Conservation (phyloP, 2,797 vertebrate species). For the Sebastes aleutianus region DNA sequence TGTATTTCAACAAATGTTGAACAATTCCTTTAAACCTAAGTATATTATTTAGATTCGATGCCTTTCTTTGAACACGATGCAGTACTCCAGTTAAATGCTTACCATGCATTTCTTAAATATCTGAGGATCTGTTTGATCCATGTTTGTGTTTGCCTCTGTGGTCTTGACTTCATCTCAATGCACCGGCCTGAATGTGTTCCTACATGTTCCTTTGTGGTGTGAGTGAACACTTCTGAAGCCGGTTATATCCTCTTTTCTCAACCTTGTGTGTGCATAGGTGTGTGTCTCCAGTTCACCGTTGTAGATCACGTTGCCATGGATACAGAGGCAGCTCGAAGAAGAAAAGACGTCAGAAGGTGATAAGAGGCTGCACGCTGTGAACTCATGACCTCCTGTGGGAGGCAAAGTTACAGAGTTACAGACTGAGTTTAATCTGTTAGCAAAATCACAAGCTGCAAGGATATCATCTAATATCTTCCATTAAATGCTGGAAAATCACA, state of each 20-base stretch:
- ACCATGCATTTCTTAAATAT: background rate
- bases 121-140: constrained; percentile 29
- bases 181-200: constrained; percentile 30
- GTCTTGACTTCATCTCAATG: background rate
- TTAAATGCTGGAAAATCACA: constrained; percentile 39
- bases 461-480: constrained; percentile 32
- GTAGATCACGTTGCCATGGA: constrained; percentile 14
- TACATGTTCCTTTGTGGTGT: constrained; percentile 7
- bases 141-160: constrained; percentile 3
- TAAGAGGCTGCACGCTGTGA: constrained; percentile 16
- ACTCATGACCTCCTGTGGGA: constrained; percentile 35
- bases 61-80: background rate
- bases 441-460: constrained; percentile 17
- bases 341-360: constrained; percentile 23
- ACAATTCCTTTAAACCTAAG: background rate
- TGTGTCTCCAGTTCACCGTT: background rate
- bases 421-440: constrained; percentile 36
- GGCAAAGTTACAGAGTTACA: constrained; percentile 36
- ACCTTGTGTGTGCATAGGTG: background rate
- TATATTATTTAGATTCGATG: background rate
- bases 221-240: background rate
- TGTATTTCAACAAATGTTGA: background rate
- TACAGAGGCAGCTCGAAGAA: background rate
- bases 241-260: background rate
- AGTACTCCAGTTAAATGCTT: background rate